Percentiles rank a stretch among this genome's conserved stretches.
These are phyloP conservation scores for Hyalella azteca DNA, from an alignment of 2,888 invertebrate genomes.

Conservation along the genomic window DNA sequence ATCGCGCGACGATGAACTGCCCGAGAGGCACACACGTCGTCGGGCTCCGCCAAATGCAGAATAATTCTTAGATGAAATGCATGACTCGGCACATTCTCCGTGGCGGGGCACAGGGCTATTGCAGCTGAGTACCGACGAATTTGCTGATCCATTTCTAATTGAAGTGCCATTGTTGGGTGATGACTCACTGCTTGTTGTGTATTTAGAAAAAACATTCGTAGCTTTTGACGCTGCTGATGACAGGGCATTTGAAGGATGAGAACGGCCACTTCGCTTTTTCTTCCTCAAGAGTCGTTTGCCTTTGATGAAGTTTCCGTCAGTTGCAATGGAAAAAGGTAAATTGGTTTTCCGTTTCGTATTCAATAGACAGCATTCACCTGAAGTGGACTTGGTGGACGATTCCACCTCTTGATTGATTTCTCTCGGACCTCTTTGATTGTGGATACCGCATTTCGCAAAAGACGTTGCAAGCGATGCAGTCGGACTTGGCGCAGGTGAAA, in stretches of 20 bases:
- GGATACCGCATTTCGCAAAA: not conserved
- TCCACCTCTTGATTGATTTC: constrained; percentile 7
- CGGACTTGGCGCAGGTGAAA: not conserved
- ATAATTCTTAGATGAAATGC: constrained; percentile 14
- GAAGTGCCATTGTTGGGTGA: constrained; percentile 28
- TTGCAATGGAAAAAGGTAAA: constrained; percentile 20
- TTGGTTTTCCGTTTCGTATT: constrained; percentile 15
- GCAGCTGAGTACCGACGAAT: constrained; percentile 10
- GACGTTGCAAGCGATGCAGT: not conserved
- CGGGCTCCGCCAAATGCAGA: constrained; percentile 5
- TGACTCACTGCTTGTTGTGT: constrained; percentile 36
- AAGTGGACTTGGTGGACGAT: constrained; percentile 22
- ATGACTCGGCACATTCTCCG: constrained; percentile 26
- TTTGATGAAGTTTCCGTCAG: constrained; percentile 16
- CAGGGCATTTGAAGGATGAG: not conserved
- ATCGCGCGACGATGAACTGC: constrained; percentile 11
- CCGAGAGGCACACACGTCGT: not conserved
- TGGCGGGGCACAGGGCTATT: not conserved
- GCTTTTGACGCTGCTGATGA: constrained; percentile 16
- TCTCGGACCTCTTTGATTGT: not conserved
- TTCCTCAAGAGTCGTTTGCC: constrained; percentile 16
- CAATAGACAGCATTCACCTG: not conserved
- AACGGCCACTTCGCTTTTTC: constrained; percentile 11
- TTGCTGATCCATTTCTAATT: constrained; percentile 32
- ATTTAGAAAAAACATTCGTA: constrained; percentile 21